Conservation (phyloP, 2,113 vertebrate genomes). For the Oreochromis aureus region DNA sequence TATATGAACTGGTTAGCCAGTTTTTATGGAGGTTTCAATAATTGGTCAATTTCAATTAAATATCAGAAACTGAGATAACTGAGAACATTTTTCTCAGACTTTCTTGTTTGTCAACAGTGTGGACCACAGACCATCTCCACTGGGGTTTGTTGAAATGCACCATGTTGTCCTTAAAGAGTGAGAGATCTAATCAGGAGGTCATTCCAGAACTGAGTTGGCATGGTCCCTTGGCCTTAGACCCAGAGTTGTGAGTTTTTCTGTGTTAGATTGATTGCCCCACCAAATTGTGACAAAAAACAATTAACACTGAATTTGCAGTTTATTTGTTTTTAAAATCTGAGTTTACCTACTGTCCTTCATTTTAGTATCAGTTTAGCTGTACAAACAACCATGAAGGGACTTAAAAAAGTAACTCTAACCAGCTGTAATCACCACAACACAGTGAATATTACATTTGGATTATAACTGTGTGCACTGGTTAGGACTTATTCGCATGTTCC, state of each 20-base stretch:
- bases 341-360: not conserved
- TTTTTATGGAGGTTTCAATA: not conserved
- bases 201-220: not conserved
- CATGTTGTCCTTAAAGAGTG: not conserved
- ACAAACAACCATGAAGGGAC: not conserved
- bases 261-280: not conserved
- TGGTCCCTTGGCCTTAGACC: not conserved
- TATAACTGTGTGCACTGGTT: no score
- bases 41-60: not conserved
- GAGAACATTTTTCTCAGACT: not conserved
- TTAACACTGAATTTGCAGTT: not conserved
- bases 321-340: not conserved
- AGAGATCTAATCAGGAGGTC: accelerated
- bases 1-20: not conserved
- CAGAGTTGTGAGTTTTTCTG: accelerated
- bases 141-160: not conserved
- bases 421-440: no score
- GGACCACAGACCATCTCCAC: not conserved
- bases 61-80: not conserved
- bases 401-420: not conserved
- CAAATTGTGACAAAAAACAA: not conserved
- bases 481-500: no score
- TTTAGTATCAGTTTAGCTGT: not conserved
- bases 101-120: not conserved
- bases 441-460: no score